These are phyloP conservation scores for Meta bourneti DNA, from an alignment of 2,888 invertebrate species.

Conservation along the genomic window DNA sequence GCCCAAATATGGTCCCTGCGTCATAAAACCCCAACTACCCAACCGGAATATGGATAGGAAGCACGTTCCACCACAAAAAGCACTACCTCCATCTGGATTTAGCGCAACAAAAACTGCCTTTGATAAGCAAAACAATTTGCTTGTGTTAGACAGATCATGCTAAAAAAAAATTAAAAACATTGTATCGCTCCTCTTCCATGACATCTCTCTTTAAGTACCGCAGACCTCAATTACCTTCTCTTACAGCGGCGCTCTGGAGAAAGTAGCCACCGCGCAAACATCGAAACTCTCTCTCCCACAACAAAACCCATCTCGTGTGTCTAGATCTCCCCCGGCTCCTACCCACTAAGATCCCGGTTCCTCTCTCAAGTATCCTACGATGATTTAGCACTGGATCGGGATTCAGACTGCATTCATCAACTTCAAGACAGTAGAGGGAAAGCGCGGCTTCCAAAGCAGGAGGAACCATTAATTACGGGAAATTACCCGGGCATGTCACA, in stretches of 20 bases:
- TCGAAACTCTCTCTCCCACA: neutral
- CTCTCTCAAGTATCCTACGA: conserved; percentile 19
- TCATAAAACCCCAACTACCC: too few relatives aligned
- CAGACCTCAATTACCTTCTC: neutral
- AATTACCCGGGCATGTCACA: conserved; percentile 72
- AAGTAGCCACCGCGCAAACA: neutral
- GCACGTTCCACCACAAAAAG: too few relatives aligned
- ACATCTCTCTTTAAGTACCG: neutral
- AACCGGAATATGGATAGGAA: too few relatives aligned
- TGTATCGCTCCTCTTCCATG: too few relatives aligned
- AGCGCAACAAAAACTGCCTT: too few relatives aligned
- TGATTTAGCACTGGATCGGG: conserved; percentile 63
- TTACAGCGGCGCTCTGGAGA: neutral
- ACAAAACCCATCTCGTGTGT: conserved; percentile 14
- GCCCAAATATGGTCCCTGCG: too few relatives aligned
- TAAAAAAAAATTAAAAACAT: too few relatives aligned
- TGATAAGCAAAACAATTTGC: too few relatives aligned
- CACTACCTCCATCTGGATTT: too few relatives aligned
- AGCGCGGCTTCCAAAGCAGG: neutral
- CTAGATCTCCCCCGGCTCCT: conserved; percentile 1
- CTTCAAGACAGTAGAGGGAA: conserved; percentile 13
- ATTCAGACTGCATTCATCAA: conserved; percentile 61
- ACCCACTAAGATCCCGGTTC: neutral
- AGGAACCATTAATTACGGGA: conserved; percentile 65
- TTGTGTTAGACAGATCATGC: too few relatives aligned